Evolutionary conservation across 2,888 invertebrate species (phyloP), one percentile per base, ranked within the genome.

Genomic region (Pristionchus mayeri): DNA sequence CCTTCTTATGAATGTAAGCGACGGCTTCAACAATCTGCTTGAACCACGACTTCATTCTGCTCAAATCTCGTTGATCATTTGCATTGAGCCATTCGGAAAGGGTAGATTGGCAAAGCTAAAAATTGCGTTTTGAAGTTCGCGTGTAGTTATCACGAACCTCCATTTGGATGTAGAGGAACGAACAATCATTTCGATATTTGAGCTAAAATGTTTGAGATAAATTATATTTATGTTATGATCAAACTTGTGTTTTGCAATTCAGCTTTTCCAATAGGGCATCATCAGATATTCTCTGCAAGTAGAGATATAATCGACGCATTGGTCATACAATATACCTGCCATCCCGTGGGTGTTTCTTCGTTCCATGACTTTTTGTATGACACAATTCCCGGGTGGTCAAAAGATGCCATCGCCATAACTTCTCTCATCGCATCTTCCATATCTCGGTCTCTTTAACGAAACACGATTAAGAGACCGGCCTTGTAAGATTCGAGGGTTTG

Each of bases 141-240:
- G 3, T 34, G 3, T 34, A 67, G 27, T 7, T 60, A 6, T n/a
- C n/a, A n/a, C 11, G 16, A 21, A 67, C 67, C 37, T 67, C 37
- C 67, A 67, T 67, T 67, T 67, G 67, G 3, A 67, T 67, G 67
- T 67, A 67, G 37, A 67, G 18, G n/a, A 67, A 67, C 3, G 18
- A 3, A 27, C 60, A 13, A 11, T 27, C 27, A 13, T 60, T n/a
- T n/a, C n/a, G n/a, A n/a, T n/a, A n/a, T n/a, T n/a, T n/a, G n/a
- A n/a, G n/a, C 1, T 2, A 54, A 54, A 54, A 54, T 54, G 18
- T 6, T 54, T n/a, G 7, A 18, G 24, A 7, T n/a, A 24, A 18
- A 7, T 18, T 18, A n/a, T 4, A 2, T 3, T n/a, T 54, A 3
- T 11, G 18, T 2, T 54, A n/a, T n/a, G 13, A n/a, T n/a, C 54